Evolutionary conservation across 1,140 invertebrate genomes (phyloP).

Genomic region (Apis laboriosa): DNA sequence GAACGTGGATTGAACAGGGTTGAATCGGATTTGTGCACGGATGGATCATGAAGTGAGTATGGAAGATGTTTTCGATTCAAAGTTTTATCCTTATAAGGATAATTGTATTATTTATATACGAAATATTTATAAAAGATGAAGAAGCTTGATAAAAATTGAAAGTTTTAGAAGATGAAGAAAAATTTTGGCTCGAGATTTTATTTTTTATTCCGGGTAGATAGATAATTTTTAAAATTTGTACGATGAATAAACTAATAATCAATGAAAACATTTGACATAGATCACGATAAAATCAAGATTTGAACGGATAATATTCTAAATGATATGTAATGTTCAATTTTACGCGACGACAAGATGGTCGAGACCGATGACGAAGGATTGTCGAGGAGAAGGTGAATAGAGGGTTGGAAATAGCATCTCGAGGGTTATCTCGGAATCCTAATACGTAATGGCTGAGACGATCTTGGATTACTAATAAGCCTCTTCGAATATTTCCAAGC

Average conservation of each 20-base stretch:
- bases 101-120: no score
- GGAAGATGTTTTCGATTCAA: neutral
- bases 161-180: no score
- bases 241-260: no score
- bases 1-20: neutral
- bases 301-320: constrained; percentile 5
- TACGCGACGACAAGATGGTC: constrained; percentile 70
- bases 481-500: neutral
- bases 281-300: constrained; percentile 28
- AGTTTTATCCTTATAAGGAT: no score
- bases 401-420: constrained; percentile 53
- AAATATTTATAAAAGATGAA: no score
- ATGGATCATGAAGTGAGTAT: no score
- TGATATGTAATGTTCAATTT: constrained; percentile 61
- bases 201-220: no score
- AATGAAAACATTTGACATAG: no score
- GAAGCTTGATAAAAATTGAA: no score
- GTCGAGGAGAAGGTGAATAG: constrained; percentile 41
- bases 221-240: no score
- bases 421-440: constrained; percentile 77
- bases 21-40: no score
- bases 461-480: constrained; percentile 78
- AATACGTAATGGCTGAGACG: constrained; percentile 78
- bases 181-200: no score
- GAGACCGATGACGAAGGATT: constrained; percentile 71